Conservation (phyloP, 2,113 vertebrate species). For the Cyprinus carpio region DNA sequence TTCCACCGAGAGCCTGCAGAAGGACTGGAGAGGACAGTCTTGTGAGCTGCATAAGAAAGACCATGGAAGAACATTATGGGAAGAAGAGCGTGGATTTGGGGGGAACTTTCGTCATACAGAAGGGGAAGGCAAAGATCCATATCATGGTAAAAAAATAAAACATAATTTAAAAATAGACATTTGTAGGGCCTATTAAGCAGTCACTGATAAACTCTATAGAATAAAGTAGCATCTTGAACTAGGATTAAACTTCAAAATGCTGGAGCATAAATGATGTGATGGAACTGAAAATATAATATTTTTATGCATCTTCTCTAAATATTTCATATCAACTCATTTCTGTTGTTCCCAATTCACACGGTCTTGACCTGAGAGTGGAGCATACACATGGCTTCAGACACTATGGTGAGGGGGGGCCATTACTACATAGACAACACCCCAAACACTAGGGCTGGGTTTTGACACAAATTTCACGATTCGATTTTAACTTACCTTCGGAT, state of each 20-base stretch:
- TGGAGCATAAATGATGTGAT: neutral
- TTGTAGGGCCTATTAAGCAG: neutral
- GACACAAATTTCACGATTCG: too few species aligned
- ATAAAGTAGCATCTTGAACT: neutral
- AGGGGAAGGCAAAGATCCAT: conserved; percentile 93
- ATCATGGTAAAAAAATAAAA: conserved; percentile 82
- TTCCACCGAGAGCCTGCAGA: conserved; percentile 74
- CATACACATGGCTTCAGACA: conserved; percentile 95
- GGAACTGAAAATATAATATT: too few species aligned
- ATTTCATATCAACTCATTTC: neutral
- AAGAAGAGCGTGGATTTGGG: conserved; percentile 89
- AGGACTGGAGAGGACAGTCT: conserved; percentile 88
- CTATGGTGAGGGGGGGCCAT: conserved; percentile 93
- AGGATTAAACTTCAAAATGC: neutral
- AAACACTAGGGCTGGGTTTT: too few species aligned
- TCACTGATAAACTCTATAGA: neutral
- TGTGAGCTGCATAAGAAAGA: conserved; percentile 86
- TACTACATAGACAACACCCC: conserved; percentile 95
- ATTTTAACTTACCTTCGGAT: too few species aligned
- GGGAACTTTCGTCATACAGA: conserved; percentile 90
- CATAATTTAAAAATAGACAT: too few species aligned
- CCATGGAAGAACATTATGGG: conserved; percentile 83
- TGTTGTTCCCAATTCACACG: conserved; percentile 69
- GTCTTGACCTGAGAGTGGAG: conserved; percentile 90
- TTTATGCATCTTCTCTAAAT: neutral